Evolutionary conservation across 2,797 vertebrate species (phyloP).

Genomic region (Loriculus beryllinus): DNA sequence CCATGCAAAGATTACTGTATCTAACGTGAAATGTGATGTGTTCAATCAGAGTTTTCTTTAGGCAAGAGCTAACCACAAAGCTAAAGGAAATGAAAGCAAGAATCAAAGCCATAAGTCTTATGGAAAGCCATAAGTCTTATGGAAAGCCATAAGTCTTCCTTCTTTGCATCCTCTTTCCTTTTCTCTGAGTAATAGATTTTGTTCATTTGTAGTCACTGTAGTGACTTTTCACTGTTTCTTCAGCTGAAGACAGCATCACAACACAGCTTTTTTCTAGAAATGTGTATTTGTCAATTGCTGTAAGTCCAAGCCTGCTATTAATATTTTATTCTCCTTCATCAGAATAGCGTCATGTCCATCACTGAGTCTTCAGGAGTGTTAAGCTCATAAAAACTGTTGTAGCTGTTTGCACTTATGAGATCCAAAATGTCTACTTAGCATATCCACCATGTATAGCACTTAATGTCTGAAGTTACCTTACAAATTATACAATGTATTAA

Average conservation of each 20-base stretch:
- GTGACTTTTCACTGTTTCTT: neutral
- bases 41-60: slow-evolving; percentile 8
- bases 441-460: neutral
- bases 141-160: neutral
- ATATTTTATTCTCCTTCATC: neutral
- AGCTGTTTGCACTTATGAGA: neutral
- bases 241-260: neutral
- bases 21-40: neutral
- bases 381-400: neutral
- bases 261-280: neutral
- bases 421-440: neutral
- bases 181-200: neutral
- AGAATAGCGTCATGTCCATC: neutral
- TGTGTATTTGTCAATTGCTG: neutral
- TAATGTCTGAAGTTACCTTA: neutral
- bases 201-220: neutral
- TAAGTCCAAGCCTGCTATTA: neutral
- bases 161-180: neutral
- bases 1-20: neutral
- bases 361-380: neutral
- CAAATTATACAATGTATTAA: neutral
- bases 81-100: slow-evolving; percentile 44
- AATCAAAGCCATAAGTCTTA: slow-evolving; percentile 3
- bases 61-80: slow-evolving; percentile 28
- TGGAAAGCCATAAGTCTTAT: neutral